phyloP scores from a whole-genome alignment of 2,888 invertebrate species.

The Boloria selene region DNA sequence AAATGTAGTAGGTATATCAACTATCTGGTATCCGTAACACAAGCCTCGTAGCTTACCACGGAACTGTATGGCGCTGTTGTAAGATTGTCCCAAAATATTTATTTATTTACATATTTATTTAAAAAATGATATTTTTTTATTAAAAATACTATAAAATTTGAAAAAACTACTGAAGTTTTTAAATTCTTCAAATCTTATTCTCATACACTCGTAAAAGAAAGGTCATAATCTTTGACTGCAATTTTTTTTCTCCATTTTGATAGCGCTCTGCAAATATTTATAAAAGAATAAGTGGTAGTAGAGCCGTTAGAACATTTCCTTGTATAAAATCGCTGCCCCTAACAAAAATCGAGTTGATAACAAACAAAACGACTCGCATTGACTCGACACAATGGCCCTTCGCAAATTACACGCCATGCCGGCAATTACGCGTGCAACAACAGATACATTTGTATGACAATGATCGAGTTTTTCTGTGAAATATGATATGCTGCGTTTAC shows the following conservation, averaged over 20 bases:
- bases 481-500: slow-evolving; percentile 58
- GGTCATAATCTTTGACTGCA: not conserved
- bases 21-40: too few species aligned
- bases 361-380: slow-evolving; percentile 54
- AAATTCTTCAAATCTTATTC: too few species aligned
- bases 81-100: too few species aligned
- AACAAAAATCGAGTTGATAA: slow-evolving; percentile 41
- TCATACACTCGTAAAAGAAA: not conserved
- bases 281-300: slow-evolving; percentile 12
- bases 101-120: too few species aligned
- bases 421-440: slow-evolving; percentile 74
- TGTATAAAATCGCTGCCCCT: slow-evolving; percentile 31
- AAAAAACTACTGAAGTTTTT: too few species aligned
- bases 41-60: too few species aligned
- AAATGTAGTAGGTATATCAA: too few species aligned
- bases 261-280: slow-evolving; percentile 2
- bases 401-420: slow-evolving; percentile 73
- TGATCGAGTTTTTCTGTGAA: slow-evolving; percentile 67
- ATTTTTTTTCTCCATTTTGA: not conserved
- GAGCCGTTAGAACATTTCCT: slow-evolving; percentile 26
- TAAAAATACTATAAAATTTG: too few species aligned
- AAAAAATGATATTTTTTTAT: too few species aligned
- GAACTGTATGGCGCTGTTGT: too few species aligned
- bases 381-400: slow-evolving; percentile 63
- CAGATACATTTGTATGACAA: slow-evolving; percentile 82